A percentile compares a stretch with the other conserved stretches of the same genome.
Evolutionary conservation across 2,113 vertebrate genomes (phyloP).

Genomic region (Bambusicola thoracicus): DNA sequence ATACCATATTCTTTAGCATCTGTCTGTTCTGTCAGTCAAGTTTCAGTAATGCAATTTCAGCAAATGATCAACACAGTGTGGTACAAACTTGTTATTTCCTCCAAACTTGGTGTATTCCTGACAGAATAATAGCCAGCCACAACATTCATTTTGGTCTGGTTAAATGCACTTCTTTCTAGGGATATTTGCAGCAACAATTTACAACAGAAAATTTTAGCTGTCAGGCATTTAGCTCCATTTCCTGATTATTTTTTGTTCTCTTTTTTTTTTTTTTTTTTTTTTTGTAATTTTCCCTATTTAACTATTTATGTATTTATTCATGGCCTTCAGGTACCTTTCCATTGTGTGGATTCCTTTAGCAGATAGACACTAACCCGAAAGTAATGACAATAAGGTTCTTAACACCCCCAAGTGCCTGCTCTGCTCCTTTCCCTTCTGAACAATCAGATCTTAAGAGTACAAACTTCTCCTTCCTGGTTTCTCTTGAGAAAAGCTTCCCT

Average conservation of each 20-base stretch:
- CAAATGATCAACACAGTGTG: accelerated
- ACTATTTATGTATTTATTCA: too few relatives aligned
- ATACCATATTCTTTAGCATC: not conserved
- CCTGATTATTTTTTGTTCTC: not conserved
- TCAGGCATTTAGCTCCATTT: conserved; percentile 1
- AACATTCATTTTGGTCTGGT: conserved; percentile 1
- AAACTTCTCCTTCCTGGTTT: not conserved
- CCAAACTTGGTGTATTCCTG: not conserved
- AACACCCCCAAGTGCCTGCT: not conserved
- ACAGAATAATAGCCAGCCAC: conserved; percentile 33
- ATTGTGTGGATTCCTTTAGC: not conserved
- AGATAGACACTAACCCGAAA: not conserved
- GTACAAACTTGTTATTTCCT: not conserved
- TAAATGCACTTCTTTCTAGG: conserved; percentile 25
- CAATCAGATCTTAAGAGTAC: conserved; percentile 1
- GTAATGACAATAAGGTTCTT: not conserved
- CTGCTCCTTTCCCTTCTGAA: not conserved
- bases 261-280: not conserved
- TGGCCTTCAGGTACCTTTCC: not conserved
- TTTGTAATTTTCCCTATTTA: not conserved
- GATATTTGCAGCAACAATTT: conserved; percentile 28
- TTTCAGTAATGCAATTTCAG: not conserved
- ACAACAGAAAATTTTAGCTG: conserved; percentile 18
- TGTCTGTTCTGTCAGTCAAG: not conserved
- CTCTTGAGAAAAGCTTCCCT: not conserved